phyloP scores from a whole-genome alignment of 2,888 invertebrate genomes.

The Arrhopalites spinosus region DNA sequence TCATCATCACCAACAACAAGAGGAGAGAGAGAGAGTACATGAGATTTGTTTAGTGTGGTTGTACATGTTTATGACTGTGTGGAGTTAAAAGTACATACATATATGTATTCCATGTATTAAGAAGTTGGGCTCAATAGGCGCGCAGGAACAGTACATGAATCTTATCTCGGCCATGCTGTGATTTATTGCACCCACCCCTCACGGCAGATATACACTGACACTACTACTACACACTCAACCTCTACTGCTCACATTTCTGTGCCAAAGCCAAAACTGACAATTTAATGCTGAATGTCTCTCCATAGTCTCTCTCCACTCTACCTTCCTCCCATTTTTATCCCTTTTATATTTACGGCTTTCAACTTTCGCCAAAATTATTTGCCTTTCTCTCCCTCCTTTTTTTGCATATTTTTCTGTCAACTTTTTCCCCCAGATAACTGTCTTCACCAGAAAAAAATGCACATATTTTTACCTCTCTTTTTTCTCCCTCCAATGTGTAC shows the following conservation, averaged over 20 bases:
- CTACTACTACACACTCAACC: conserved; percentile 34
- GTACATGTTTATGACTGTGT: not conserved
- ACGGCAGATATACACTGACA: conserved; percentile 35
- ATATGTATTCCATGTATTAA: not conserved
- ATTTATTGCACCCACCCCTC: conserved; percentile 44
- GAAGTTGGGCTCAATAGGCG: not conserved
- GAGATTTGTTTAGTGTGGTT: not conserved
- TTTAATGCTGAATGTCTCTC: conserved; percentile 33
- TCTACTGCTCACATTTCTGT: conserved; percentile 25
- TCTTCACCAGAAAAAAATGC: not conserved
- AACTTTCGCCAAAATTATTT: not conserved
- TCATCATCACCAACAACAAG: not conserved
- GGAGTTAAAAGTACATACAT: not conserved
- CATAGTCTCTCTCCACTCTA: not conserved
- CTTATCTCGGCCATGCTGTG: conserved; percentile 45
- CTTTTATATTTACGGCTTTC: not conserved
- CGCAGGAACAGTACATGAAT: conserved; percentile 30
- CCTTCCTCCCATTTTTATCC: not conserved
- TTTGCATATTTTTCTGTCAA: not conserved
- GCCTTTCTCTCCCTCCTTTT: not conserved
- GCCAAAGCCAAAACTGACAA: conserved; percentile 37
- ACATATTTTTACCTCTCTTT: too few relatives aligned
- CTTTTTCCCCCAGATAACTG: not conserved
- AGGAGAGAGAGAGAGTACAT: not conserved
- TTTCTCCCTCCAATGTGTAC: not conserved